Base-by-base conservation (phyloP, 2,113 vertebrate genomes). In the Pedionomus torquatus region DNA sequence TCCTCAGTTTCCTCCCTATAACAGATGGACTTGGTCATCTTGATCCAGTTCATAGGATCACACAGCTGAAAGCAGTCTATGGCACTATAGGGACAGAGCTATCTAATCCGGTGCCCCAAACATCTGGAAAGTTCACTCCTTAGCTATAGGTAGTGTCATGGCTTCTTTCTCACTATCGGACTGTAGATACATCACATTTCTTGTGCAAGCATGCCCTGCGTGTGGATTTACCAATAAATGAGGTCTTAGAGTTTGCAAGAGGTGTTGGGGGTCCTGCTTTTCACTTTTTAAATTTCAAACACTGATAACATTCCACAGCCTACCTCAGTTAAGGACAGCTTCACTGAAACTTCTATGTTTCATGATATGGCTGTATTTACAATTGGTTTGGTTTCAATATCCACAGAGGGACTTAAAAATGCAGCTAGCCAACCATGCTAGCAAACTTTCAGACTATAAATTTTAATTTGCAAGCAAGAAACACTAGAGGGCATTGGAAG, bases 401-500 rank as follows among this genome's bases (percentile, higher is more conserved):
- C 43, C 4, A 35, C 3, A 4, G 18, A 90, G 17, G 13, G 13
- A 46, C 16, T 80, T 72, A 46, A 49, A 80, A 93, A 43, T 26
- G 16, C 52, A 72, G 11, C 13, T 86, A 69, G 61, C 18, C 33
- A 57, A n/a, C 37, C 49, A n/a, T 9, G 43, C 54, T 70, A 37
- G 76, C 20, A 76, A 39, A 69, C 75, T 89, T 92, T 90, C 63
- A 39, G 55, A 92, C 70, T 87, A 19, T 86, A 71, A 54, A 75
- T 90, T 86, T 87, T 66, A 58, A 90, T 84, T 97, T 97, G 77
- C 93, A 77, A 94, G 48, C 33, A 93, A 92, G 70, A 95, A 96
- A 97, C 97, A 91, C 97, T 98, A 98, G 98, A 97, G 97, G 98
- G 98, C 98, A 96, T 98, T 96, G 96, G 77, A 92, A 91, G 90